Conservation (phyloP, 2,113 vertebrate species). For the Hippoglossus stenolepis region DNA sequence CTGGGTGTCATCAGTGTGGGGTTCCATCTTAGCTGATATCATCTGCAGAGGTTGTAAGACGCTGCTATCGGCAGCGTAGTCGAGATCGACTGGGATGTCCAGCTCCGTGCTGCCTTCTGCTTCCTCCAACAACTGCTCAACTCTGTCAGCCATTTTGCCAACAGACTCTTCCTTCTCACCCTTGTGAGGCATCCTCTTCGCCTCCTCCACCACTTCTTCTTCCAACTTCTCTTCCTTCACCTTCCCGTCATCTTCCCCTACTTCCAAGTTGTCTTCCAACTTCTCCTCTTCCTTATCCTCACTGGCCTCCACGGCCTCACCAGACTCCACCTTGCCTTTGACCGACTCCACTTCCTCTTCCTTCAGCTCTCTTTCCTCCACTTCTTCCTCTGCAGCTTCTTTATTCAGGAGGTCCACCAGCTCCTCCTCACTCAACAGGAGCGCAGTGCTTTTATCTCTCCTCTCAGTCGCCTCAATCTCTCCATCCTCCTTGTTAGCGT, state of each 20-base stretch:
- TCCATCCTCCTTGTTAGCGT: constrained; percentile 35
- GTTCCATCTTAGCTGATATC: constrained; percentile 26
- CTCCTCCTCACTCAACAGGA: constrained; percentile 78
- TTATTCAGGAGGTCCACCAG: constrained; percentile 70
- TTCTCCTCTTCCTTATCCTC: constrained; percentile 31
- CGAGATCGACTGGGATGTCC: constrained; percentile 70
- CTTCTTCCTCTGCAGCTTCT: constrained; percentile 66
- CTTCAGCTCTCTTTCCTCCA: constrained; percentile 37
- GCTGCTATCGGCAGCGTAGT: constrained; percentile 69
- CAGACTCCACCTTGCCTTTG: constrained; percentile 10
- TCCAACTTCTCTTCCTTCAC: background rate
- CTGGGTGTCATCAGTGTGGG: constrained; percentile 2
- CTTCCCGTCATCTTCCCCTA: constrained; percentile 15
- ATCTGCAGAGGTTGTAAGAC: constrained; percentile 42
- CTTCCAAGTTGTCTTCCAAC: constrained; percentile 13
- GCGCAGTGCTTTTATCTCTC: constrained; percentile 54
- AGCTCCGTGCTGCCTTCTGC: constrained; percentile 73
- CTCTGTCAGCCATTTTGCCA: background rate
- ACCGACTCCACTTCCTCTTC: constrained; percentile 34
- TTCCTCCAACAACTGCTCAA: constrained; percentile 58
- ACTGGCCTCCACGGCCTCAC: background rate
- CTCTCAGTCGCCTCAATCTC: constrained; percentile 26
- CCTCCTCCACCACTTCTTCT: background rate
- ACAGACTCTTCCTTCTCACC: constrained; percentile 17
- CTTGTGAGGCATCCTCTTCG: background rate